Conservation (phyloP, 2,888 invertebrate species). For the Melieria omissa region DNA sequence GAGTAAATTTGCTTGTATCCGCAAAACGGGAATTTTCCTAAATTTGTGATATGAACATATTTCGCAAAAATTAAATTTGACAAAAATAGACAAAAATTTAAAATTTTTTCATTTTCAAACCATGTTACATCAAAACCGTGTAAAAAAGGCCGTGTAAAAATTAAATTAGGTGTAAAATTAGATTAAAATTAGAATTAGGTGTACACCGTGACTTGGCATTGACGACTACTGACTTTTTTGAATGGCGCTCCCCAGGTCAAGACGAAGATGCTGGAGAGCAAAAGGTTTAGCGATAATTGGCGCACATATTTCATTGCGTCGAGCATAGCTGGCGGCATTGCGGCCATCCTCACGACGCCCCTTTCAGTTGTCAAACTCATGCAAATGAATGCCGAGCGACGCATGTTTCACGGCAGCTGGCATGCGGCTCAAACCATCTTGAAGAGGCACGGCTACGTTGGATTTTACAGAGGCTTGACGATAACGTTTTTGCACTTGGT, state of each 20-base stretch:
- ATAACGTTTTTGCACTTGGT: conserved; percentile 40
- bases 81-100: too few species aligned
- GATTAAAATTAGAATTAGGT: background rate
- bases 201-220: background rate
- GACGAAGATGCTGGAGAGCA: background rate
- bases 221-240: background rate
- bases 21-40: too few species aligned
- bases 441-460: conserved; percentile 37
- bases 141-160: too few species aligned
- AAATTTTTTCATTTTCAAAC: too few species aligned
- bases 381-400: conserved; percentile 35
- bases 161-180: too few species aligned
- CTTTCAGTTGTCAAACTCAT: conserved; percentile 43
- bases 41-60: too few species aligned
- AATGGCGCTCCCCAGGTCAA: conserved; percentile 1
- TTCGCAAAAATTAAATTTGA: too few species aligned
- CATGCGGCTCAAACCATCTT: conserved; percentile 26
- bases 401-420: conserved; percentile 20
- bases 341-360: conserved; percentile 45
- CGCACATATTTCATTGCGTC: conserved; percentile 38
- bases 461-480: conserved; percentile 45
- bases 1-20: too few species aligned
- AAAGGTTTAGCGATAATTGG: conserved; percentile 31
- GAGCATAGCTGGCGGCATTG: conserved; percentile 39
- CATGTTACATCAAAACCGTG: too few species aligned